phyloP scores from a whole-genome alignment of 2,113 vertebrate species.

The Ranitomeya variabilis region DNA sequence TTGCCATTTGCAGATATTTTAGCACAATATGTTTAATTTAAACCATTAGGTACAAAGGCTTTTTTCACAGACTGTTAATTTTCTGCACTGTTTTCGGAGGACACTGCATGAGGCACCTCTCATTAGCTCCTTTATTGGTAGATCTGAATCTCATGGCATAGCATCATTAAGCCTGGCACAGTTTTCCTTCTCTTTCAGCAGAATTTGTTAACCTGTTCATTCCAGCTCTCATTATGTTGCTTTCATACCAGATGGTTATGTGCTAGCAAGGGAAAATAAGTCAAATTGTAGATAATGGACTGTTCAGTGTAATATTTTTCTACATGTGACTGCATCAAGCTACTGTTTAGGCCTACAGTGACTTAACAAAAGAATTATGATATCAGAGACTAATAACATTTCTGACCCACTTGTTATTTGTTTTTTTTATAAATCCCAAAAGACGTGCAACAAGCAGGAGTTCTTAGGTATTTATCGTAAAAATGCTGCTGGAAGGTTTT shows the following conservation, averaged over 20 bases:
- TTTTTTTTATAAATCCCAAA: not conserved
- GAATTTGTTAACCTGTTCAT: conserved; percentile 65
- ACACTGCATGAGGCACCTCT: conserved; percentile 60
- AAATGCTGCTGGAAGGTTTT: conserved; percentile 36
- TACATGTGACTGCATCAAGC: conserved; percentile 20
- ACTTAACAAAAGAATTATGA: not conserved
- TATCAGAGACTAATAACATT: not conserved
- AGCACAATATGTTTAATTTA: conserved; percentile 54
- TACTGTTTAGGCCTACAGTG: not conserved
- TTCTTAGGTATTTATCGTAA: not conserved
- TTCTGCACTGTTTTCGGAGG: conserved; percentile 62
- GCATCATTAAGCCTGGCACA: conserved; percentile 66
- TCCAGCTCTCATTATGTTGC: conserved; percentile 60
- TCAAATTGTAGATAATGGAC: conserved; percentile 66
- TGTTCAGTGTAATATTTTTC: not conserved
- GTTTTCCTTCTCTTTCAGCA: conserved; percentile 65
- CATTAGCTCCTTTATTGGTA: conserved; percentile 70
- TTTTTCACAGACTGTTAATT: conserved; percentile 59
- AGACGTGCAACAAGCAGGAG: not conserved
- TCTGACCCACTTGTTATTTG: not conserved
- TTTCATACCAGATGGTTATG: conserved; percentile 63
- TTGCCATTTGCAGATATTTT: conserved; percentile 33
- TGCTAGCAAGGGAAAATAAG: conserved; percentile 61
- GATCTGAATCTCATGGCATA: conserved; percentile 64
- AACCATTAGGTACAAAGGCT: conserved; percentile 51